Conservation (phyloP, 2,113 vertebrate genomes). For the Strix uralensis region DNA sequence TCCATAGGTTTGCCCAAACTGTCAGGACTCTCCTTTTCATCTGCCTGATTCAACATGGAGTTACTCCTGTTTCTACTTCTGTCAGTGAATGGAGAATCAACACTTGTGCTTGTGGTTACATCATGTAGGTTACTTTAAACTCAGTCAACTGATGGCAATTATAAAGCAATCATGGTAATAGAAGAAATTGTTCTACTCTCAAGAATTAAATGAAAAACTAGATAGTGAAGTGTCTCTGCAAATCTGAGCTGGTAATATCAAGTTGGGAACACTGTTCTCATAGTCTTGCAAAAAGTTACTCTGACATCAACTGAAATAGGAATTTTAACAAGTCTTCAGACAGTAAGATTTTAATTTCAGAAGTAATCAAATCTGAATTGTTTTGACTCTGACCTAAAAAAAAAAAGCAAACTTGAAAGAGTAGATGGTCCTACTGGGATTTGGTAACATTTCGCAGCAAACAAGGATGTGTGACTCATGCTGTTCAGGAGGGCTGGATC, state of each 20-base stretch:
- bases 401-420: neutral
- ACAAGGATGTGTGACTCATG: fast-evolving
- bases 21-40: neutral
- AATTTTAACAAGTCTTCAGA: neutral
- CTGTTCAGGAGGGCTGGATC: neutral
- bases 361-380: neutral
- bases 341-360: neutral
- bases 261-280: fast-evolving
- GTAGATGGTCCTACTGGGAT: neutral
- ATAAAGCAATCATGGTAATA: neutral
- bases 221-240: neutral
- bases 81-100: neutral
- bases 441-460: neutral
- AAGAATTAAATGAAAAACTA: neutral
- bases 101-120: neutral
- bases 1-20: neutral
- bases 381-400: neutral
- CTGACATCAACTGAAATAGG: neutral
- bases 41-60: neutral
- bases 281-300: neutral
- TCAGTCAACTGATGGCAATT: neutral
- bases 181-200: neutral
- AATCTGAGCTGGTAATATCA: neutral
- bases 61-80: neutral
- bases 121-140: neutral